Evolutionary conservation across 2,797 vertebrate species (phyloP).

Genomic region (Graptemys geographica): DNA sequence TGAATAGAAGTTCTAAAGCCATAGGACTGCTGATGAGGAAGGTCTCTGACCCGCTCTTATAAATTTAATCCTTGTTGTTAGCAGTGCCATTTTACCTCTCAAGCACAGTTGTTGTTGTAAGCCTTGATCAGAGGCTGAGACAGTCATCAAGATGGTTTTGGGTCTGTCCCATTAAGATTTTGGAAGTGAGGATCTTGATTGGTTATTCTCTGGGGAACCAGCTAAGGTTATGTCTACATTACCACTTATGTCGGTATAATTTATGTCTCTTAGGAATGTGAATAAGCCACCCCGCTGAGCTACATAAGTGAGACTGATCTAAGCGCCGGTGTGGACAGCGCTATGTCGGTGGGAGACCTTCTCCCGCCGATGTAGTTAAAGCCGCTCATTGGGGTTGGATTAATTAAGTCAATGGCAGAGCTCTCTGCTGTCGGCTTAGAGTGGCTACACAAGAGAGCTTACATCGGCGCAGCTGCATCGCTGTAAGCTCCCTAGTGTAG

Average conservation of each 20-base stretch:
- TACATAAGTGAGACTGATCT: neutral
- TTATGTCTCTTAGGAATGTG: neutral
- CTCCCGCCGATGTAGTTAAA: neutral
- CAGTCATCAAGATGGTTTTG: slow-evolving; percentile 9
- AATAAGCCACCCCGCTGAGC: neutral
- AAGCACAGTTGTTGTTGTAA: neutral
- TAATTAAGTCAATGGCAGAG: neutral
- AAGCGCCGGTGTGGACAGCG: neutral
- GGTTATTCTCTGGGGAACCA: slow-evolving; percentile 20
- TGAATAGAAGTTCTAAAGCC: neutral
- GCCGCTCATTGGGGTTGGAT: neutral
- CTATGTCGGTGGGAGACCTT: neutral
- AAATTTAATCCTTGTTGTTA: neutral
- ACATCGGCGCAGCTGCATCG: no score
- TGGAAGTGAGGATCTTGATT: neutral
- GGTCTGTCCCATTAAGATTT: neutral
- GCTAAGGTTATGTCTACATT: neutral
- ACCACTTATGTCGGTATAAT: neutral
- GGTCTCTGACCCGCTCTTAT: neutral
- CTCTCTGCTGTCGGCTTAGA: no score
- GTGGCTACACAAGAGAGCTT: no score
- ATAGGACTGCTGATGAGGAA: slow-evolving; percentile 1
- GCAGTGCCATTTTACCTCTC: neutral
- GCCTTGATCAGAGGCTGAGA: neutral
- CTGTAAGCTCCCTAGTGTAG: neutral